Percentiles rank a stretch among this genome's conserved stretches.
Evolutionary conservation across 2,113 vertebrate species (phyloP).

Genomic region (Heterotis niloticus): DNA sequence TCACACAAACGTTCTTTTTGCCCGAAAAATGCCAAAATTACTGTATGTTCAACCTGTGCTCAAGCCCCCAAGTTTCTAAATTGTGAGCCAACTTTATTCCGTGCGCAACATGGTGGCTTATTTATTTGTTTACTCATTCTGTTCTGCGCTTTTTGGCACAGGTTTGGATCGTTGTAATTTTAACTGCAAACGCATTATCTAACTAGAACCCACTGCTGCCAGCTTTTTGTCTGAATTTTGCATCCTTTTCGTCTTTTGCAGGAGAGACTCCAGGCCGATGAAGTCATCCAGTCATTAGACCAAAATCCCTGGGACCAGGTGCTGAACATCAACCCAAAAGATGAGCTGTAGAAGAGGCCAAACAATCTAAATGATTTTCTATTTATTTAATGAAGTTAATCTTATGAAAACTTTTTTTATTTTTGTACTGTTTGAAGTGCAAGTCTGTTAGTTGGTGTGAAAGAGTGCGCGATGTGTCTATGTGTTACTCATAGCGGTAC

Average conservation of each 20-base stretch:
- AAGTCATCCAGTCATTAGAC: constrained; percentile 79
- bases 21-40: no score
- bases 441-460: constrained; percentile 33
- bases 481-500: constrained; percentile 32
- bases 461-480: constrained; percentile 23
- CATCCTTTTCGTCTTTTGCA: constrained; percentile 43
- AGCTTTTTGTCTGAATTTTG: background rate
- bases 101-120: no score
- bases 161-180: background rate
- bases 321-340: constrained; percentile 83
- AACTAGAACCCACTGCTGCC: background rate
- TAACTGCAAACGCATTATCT: no score
- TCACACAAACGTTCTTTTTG: no score
- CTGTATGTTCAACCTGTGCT: no score
- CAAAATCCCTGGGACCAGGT: constrained; percentile 59
- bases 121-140: no score
- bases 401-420: constrained; percentile 85
- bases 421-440: constrained; percentile 84
- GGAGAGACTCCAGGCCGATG: constrained; percentile 92
- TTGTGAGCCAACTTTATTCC: no score
- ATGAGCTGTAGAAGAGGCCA: constrained; percentile 75
- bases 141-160: background rate
- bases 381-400: constrained; percentile 90
- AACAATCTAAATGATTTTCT: constrained; percentile 56
- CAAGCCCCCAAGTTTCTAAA: no score